Evolutionary conservation across 2,888 invertebrate species (phyloP).

Genomic region (Petrophora chlorosata): DNA sequence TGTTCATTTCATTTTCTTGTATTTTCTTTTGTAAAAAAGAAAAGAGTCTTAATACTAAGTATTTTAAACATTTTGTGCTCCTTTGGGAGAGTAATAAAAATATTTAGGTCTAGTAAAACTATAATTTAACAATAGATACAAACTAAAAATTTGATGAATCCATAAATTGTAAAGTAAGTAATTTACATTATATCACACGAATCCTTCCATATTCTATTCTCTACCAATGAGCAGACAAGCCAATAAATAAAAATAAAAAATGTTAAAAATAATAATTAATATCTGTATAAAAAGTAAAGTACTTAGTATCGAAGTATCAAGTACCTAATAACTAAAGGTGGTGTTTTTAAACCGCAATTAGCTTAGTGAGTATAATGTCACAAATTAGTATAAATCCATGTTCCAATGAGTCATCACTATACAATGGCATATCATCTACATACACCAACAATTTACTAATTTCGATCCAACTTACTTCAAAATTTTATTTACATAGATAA

Average conservation of each 20-base stretch:
- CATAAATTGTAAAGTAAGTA: conserved; percentile 59
- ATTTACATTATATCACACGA: conserved; percentile 80
- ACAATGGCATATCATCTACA: conserved; percentile 7
- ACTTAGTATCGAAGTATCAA: too few species aligned
- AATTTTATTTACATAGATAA: conserved; percentile 19
- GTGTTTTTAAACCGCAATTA: conserved; percentile 29
- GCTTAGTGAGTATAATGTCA: not conserved
- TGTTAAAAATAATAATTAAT: conserved; percentile 26
- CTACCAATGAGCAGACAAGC: conserved; percentile 50
- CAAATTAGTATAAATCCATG: not conserved
- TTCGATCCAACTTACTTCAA: conserved; percentile 4
- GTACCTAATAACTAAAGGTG: conserved; percentile 50
- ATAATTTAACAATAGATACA: conserved; percentile 62
- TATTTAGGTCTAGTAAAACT: conserved; percentile 40
- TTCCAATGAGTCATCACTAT: not conserved
- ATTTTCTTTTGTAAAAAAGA: too few species aligned
- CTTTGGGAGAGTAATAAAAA: conserved; percentile 63
- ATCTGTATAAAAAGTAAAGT: conserved; percentile 20
- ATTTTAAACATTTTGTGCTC: conserved; percentile 51
- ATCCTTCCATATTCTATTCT: conserved; percentile 53
- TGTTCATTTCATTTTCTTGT: not conserved
- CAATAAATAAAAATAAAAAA: conserved; percentile 62
- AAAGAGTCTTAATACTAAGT: not conserved
- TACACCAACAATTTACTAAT: not conserved
- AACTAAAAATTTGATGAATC: conserved; percentile 52